Conservation (phyloP, 2,797 vertebrate species). For the Neoniphon sammara region DNA sequence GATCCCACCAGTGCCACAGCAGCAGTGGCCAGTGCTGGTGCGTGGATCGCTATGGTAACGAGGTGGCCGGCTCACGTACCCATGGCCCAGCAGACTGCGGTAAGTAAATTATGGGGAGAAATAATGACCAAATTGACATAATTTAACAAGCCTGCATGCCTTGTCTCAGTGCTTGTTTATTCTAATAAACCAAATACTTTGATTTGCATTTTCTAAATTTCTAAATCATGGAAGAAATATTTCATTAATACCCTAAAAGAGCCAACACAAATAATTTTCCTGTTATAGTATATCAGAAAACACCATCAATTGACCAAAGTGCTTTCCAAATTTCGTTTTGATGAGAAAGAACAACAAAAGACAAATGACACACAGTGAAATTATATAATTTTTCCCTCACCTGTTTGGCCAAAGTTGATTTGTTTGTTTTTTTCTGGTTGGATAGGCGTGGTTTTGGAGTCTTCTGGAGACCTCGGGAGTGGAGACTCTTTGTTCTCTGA, state of each 20-base stretch:
- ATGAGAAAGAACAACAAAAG: no score
- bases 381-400: not conserved
- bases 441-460: constrained; percentile 87
- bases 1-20: constrained; percentile 89
- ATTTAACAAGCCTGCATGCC: not conserved
- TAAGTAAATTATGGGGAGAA: constrained; percentile 51
- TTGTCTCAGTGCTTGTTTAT: constrained; percentile 8
- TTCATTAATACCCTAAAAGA: not conserved
- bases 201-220: not conserved
- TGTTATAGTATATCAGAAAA: no score
- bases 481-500: constrained; percentile 90
- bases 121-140: no score
- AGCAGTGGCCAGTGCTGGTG: constrained; percentile 93
- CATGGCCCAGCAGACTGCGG: constrained; percentile 81
- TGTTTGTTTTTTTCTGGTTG: constrained; percentile 8
- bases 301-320: no score
- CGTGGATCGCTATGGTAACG: constrained; percentile 91
- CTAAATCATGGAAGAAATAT: not conserved
- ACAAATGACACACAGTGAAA: not conserved
- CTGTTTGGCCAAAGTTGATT: not conserved
- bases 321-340: no score
- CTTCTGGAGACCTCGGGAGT: constrained; percentile 93
- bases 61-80: constrained; percentile 88
- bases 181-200: not conserved
- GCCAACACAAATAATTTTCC: not conserved